These are phyloP conservation scores for Rhopalosiphum nymphaeae DNA, from an alignment of 2,888 invertebrate species.

Conservation along the genomic window DNA sequence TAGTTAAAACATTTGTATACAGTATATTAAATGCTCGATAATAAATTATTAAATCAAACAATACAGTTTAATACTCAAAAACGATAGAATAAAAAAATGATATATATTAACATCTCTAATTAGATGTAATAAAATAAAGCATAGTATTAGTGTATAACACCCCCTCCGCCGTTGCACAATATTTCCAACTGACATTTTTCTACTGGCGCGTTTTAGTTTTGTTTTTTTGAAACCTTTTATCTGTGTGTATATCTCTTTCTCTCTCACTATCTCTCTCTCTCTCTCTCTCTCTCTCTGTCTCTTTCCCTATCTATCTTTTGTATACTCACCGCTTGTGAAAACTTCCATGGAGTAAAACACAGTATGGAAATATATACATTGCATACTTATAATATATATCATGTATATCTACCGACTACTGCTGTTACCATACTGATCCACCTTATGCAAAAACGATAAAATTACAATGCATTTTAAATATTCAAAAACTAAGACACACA, in stretches of 20 bases:
- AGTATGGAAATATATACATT: not conserved
- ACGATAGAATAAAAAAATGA: not conserved
- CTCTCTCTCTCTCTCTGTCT: not conserved
- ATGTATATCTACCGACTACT: not conserved
- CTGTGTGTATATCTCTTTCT: not conserved
- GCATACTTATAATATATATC: not conserved
- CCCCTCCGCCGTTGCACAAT: not conserved
- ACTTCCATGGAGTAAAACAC: not conserved
- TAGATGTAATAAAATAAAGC: not conserved
- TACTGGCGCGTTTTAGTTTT: not conserved
- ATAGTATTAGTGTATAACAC: not conserved
- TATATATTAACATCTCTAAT: not conserved
- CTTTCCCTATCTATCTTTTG: not conserved
- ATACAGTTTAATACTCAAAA: not conserved
- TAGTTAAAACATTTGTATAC: not conserved
- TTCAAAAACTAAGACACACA: slow-evolving; percentile 31
- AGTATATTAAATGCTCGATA: not conserved
- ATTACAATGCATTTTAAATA: slow-evolving; percentile 47
- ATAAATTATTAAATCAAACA: not conserved
- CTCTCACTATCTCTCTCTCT: not conserved
- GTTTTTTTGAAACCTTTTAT: not conserved
- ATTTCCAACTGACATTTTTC: not conserved
- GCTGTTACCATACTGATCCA: not conserved
- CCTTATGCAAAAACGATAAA: not conserved
- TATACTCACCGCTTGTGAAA: not conserved